Conservation (phyloP, 1,140 invertebrate genomes). For the Pseudoatta argentina region DNA sequence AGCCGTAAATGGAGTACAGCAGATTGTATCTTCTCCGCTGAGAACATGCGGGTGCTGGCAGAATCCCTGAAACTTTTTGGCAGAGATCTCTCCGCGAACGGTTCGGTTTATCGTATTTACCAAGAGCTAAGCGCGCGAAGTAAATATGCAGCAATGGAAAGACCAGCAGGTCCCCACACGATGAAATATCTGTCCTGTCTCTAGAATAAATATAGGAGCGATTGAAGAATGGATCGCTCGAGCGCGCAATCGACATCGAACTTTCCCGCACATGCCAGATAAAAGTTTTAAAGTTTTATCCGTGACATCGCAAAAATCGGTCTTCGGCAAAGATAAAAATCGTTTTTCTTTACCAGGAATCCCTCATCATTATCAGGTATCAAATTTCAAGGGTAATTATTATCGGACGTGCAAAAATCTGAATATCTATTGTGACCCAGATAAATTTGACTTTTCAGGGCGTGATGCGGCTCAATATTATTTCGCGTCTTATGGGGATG, state of each 20-base stretch:
- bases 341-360: neutral
- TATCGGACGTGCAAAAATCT: constrained; percentile 24
- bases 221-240: neutral
- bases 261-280: neutral
- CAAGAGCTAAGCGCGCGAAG: constrained; percentile 30
- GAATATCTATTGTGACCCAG: constrained; percentile 48
- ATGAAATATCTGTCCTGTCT: constrained; percentile 40
- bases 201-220: constrained; percentile 28
- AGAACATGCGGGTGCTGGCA: neutral
- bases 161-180: neutral
- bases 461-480: neutral
- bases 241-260: neutral
- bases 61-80: constrained; percentile 52
- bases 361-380: neutral
- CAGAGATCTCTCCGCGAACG: constrained; percentile 29
- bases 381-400: constrained; percentile 18
- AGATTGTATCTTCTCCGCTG: constrained; percentile 7
- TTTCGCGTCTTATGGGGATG: constrained; percentile 40
- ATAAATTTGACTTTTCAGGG: constrained; percentile 59
- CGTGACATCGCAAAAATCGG: neutral
- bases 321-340: neutral
- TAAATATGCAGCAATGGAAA: constrained; percentile 26
- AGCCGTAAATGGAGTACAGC: neutral
- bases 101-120: constrained; percentile 53
- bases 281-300: constrained; percentile 30